These are phyloP conservation scores for Anastrepha ludens DNA, from an alignment of 1,140 invertebrate species.

Conservation along the genomic window DNA sequence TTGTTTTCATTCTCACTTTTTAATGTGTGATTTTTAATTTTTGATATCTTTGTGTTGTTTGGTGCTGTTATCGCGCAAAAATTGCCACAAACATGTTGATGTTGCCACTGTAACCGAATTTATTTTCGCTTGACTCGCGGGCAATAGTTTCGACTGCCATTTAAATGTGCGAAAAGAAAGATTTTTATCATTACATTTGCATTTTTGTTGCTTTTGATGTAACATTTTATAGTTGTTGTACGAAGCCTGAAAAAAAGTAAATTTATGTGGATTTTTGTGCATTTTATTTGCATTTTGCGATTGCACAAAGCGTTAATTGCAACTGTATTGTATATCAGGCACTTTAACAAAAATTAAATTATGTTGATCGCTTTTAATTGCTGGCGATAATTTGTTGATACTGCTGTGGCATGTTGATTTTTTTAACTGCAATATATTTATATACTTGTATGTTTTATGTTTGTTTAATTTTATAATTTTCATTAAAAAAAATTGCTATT, in stretches of 20 bases:
- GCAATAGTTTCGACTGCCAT: not conserved
- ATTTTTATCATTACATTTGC: not conserved
- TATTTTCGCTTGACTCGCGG: not conserved
- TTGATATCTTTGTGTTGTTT: conserved; percentile 3
- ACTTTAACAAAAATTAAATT: conserved; percentile 18
- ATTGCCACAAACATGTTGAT: conserved; percentile 29
- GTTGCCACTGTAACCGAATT: not conserved
- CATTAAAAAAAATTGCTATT: not conserved
- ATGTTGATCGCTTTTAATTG: conserved; percentile 35
- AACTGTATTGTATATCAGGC: not conserved
- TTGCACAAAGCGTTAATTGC: conserved; percentile 19
- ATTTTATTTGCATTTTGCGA: not conserved
- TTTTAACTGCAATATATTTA: not conserved
- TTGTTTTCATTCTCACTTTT: conserved; percentile 26
- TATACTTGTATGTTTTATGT: not conserved
- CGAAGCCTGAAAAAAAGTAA: too few relatives aligned
- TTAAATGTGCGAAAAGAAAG: not conserved
- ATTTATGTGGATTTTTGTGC: not conserved
- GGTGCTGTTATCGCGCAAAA: conserved; percentile 28
- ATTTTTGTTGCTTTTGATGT: not conserved
- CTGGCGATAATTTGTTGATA: conserved; percentile 30
- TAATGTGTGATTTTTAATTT: conserved; percentile 38
- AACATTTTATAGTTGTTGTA: not conserved
- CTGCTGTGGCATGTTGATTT: not conserved
- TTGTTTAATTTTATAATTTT: not conserved